Conservation (phyloP, 2,888 invertebrate species). For the Trypoxylon attenuatum region DNA sequence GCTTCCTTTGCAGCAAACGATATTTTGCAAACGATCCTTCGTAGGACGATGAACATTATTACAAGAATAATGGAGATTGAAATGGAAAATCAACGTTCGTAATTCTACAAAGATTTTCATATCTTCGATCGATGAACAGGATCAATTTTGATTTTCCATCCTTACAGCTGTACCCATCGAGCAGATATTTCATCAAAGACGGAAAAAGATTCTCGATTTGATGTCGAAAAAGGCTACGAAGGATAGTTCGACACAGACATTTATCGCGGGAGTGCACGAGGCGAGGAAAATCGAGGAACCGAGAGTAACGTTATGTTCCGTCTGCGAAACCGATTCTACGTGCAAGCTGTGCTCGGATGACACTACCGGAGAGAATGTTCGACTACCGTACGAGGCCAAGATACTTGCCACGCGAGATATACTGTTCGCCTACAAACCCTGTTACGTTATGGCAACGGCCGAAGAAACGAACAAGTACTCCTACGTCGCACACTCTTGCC, state of each 20-base stretch:
- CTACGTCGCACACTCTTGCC: not conserved
- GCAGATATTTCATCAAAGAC: slow-evolving; percentile 40
- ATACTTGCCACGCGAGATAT: slow-evolving; percentile 54
- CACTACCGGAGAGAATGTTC: not conserved
- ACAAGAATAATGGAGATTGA: slow-evolving; percentile 35
- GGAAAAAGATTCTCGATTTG: slow-evolving; percentile 37
- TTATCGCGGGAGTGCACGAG: slow-evolving; percentile 49
- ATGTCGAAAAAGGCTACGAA: slow-evolving; percentile 39
- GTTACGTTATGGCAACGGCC: slow-evolving; percentile 44
- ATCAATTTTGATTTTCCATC: not conserved
- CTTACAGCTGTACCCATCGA: slow-evolving; percentile 40
- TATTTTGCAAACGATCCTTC: slow-evolving; percentile 26
- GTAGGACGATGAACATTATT: slow-evolving; percentile 24
- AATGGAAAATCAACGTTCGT: slow-evolving; percentile 35
- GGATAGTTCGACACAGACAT: slow-evolving; percentile 48
- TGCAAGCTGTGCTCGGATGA: slow-evolving; percentile 37
- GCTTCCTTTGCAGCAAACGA: slow-evolving; percentile 12
- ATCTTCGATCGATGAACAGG: not conserved
- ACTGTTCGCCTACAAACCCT: slow-evolving; percentile 54
- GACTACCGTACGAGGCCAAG: slow-evolving; percentile 7
- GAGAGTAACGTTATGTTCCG: slow-evolving; percentile 35
- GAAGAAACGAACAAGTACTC: slow-evolving; percentile 14
- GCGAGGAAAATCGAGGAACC: slow-evolving; percentile 40
- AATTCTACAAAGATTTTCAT: not conserved
- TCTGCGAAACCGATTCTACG: slow-evolving; percentile 43